A percentile compares a stretch with the other conserved stretches of the same genome.
Conservation (phyloP, 2,113 vertebrate species). For the Anas platyrhynchos region DNA sequence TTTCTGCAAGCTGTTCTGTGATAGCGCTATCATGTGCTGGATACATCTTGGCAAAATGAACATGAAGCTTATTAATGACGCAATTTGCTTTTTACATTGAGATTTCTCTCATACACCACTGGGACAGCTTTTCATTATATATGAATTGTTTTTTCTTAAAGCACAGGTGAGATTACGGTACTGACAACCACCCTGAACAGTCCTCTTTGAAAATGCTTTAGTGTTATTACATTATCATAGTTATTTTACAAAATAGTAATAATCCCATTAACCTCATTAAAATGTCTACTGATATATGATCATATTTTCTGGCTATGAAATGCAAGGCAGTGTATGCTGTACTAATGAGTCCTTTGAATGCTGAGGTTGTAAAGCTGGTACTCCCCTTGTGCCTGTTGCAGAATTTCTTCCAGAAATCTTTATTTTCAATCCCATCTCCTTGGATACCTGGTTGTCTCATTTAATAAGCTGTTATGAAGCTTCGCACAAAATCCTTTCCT, state of each 20-base stretch:
- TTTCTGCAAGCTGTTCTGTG: background rate
- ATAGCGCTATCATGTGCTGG: background rate
- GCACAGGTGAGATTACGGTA: background rate
- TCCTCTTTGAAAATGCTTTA: background rate
- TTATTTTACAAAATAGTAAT: constrained; percentile 34
- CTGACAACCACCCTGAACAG: background rate
- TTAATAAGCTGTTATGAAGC: constrained; percentile 32
- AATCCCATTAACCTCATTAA: constrained; percentile 55
- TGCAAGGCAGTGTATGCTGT: background rate
- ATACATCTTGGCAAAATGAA: background rate
- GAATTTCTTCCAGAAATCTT: constrained; percentile 9
- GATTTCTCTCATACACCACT: background rate
- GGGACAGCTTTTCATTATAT: background rate
- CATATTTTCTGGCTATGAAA: background rate
- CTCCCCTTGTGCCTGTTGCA: background rate
- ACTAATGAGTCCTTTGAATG: constrained; percentile 28
- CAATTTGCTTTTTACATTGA: background rate
- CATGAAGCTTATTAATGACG: background rate
- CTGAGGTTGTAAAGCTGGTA: background rate
- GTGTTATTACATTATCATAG: background rate
- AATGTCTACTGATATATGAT: background rate
- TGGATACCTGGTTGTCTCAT: constrained; percentile 12
- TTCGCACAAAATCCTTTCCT: background rate
- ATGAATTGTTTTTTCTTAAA: background rate
- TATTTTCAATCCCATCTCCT: constrained; percentile 20